A percentile compares a stretch with the other conserved stretches of the same genome.
Evolutionary conservation across 2,113 vertebrate species (phyloP).

Genomic region (Misgurnus anguillicaudatus): DNA sequence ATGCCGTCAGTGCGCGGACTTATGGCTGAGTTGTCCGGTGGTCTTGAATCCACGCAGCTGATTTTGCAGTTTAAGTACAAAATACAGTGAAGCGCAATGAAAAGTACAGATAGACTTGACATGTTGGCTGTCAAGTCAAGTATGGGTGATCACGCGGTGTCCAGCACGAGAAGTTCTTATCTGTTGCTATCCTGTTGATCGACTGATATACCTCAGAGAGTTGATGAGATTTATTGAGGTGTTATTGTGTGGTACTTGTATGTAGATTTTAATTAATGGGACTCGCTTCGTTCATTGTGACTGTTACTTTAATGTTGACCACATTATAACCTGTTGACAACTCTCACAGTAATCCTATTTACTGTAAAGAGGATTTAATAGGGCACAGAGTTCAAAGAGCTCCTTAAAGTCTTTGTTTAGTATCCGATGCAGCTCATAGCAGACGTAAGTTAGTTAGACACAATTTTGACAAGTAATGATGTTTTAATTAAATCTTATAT

Average conservation of each 20-base stretch:
- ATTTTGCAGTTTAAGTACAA: not conserved
- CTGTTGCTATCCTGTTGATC: not conserved
- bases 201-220: not conserved
- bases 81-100: conserved; percentile 23
- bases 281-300: no score
- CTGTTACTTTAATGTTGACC: not conserved
- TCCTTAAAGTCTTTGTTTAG: not conserved
- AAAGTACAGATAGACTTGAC: not conserved
- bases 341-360: conserved; percentile 19
- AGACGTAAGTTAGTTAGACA: not conserved
- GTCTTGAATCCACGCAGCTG: conserved; percentile 34
- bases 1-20: not conserved
- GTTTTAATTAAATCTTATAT: no score
- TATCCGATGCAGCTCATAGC: not conserved
- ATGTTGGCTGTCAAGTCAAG: not conserved
- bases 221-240: not conserved
- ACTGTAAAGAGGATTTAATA: conserved; percentile 27
- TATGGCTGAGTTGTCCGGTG: conserved; percentile 11
- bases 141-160: not conserved
- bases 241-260: not conserved
- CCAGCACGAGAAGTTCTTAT: not conserved
- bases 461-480: not conserved
- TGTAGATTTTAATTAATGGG: not conserved
- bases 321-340: not conserved
- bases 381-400: not conserved